phyloP scores from a whole-genome alignment of 2,113 vertebrate genomes.

The Oplegnathus fasciatus region DNA sequence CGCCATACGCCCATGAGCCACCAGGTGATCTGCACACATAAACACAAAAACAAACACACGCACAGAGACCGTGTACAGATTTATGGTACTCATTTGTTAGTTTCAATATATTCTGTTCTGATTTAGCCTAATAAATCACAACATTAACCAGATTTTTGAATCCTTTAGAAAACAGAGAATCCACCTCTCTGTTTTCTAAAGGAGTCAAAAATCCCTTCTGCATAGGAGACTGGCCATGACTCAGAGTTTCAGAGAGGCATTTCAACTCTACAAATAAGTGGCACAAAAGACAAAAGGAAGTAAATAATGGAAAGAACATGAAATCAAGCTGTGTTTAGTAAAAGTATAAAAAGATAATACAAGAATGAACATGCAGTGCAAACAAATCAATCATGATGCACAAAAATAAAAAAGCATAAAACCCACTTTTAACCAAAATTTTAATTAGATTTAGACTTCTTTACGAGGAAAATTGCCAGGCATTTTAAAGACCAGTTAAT shows the following conservation, averaged over 20 bases:
- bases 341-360: background rate
- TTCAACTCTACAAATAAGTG: background rate
- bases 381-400: background rate
- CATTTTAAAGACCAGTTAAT: background rate
- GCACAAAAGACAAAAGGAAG: background rate
- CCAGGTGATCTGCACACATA: slow-evolving; percentile 91
- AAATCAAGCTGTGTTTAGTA: background rate
- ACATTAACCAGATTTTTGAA: background rate
- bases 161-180: background rate
- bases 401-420: background rate
- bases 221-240: background rate
- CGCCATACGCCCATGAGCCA: slow-evolving; percentile 98
- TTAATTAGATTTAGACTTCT: background rate
- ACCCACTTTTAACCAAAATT: background rate
- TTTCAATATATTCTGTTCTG: background rate
- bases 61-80: background rate
- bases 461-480: background rate
- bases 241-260: background rate
- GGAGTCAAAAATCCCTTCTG: no score
- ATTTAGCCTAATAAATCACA: background rate
- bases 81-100: background rate
- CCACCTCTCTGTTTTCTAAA: no score
- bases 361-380: background rate
- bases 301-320: background rate
- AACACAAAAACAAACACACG: background rate